Evolutionary conservation across 2,113 vertebrate genomes (phyloP), one percentile per base, ranked within the genome.

Genomic region (Eulemur rufifrons): DNA sequence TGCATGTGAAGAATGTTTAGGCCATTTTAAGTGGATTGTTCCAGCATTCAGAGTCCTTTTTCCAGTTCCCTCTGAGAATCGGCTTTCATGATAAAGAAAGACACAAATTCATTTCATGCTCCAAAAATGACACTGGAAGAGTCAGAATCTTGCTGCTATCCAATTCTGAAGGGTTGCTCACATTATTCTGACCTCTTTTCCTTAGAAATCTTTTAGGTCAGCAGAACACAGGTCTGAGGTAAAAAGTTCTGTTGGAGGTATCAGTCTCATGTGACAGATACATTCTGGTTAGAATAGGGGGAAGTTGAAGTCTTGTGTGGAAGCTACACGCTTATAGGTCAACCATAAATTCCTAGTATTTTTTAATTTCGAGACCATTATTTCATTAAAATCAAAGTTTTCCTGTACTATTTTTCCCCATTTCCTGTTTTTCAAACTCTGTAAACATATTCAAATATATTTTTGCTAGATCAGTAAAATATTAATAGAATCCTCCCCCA

Each of bases 401-500:
- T 86, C 66, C 25, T 91, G 18, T 63, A 73, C 34, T 80, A 18
- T 91, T 96, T 86, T 42, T 81, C 34, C 71, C 59, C 61, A 29
- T 63, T 63, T 63, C 61, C 61, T 63, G 27, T 74, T 74, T 73
- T 71, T 88, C 64, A 88, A 81, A 71, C 12, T 59, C 25, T 61
- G 4, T 91, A 87, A 61, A 69, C 13, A 66, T 45, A 69, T 9
- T 93, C n/a, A 73, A n/a, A 52, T 93, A 68, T 68, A 39, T 68
- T 90, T 95, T 93, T 86, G 93, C 68, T 73, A 69, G 8, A 23
- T 63, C 84, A 96, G 45, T 73, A 94, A 93, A 93, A 82, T 56
- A 56, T 56, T 56, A 56, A 56, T 56, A 89, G 47, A 39, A 37
- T 54, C 21, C 12, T 86, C 63, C 27, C 27, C 3, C 10, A 29